Conservation (phyloP, 2,113 vertebrate species). For the Perca schrenkii region DNA sequence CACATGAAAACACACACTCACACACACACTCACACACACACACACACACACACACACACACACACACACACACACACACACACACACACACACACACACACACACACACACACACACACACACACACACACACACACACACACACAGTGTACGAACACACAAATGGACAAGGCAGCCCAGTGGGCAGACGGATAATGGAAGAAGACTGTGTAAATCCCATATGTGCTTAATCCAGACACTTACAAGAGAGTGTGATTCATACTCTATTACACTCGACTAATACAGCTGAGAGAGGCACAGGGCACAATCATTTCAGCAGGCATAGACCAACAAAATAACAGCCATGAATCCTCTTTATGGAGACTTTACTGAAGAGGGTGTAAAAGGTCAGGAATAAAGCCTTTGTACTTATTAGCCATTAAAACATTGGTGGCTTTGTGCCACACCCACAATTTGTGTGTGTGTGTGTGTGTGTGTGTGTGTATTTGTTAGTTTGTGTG, state of each 20-base stretch:
- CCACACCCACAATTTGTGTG: constrained; percentile 24
- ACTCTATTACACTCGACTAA: constrained; percentile 79
- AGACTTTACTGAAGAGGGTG: constrained; percentile 57
- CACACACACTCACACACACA: not conserved
- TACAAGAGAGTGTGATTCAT: constrained; percentile 83
- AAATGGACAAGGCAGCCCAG: constrained; percentile 41
- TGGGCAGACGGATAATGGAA: constrained; percentile 69
- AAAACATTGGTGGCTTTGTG: constrained; percentile 49
- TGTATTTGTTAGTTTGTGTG: not conserved
- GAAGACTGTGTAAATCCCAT: constrained; percentile 78
- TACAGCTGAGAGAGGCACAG: constrained; percentile 66
- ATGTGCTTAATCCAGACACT: constrained; percentile 83
- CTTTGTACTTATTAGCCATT: constrained; percentile 73
- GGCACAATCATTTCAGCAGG: constrained; percentile 68
- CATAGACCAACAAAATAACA: constrained; percentile 70
- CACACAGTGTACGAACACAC: not conserved
- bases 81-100: not conserved
- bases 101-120: not conserved
- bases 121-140: not conserved
- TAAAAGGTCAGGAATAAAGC: constrained; percentile 69
- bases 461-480: not conserved
- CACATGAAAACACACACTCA: not conserved
- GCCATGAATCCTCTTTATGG: constrained; percentile 77
- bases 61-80: not conserved
- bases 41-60: not conserved